Base-by-base conservation (phyloP, 2,113 vertebrate genomes). In the Thermophis baileyi region DNA sequence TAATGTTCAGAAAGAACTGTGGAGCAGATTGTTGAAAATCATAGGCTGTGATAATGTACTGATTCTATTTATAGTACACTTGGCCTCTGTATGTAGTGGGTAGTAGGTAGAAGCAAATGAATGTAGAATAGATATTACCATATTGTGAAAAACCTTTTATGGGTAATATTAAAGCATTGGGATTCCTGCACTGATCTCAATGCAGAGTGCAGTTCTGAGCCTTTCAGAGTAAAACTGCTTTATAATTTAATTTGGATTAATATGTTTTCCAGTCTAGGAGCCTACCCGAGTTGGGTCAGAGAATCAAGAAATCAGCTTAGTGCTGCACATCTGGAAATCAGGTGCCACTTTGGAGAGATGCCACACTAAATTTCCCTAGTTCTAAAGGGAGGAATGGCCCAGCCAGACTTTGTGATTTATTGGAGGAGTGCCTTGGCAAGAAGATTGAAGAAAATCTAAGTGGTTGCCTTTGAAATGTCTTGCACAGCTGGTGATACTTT, bases 31-130 rank as follows among this genome's bases (percentile, higher is more conserved):
- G 25, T 54, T 85, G 51, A 20, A 90, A 92, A 93, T 63, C 93
- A 57, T 2, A 60, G 24, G 49, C 55, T 50, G 85, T 85, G 4
- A 1, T 44, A 46, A 11, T 47, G n/a, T 88, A 91, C 93, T 74
- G 0, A 46, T 94, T 94, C 94, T 95, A 74, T 92, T 94, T 89
- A 88, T 93, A 51, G 46, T 89, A 94, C 92, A 44, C 46, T 54
- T 89, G 87, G 90, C 92, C 49, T 49, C 95, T 93, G 20, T 35
- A 22, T 47, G 53, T 87, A 35, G 90, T 5, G 60, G n/a, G 47
- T 92, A 93, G 87, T 90, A 91, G 95, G 91, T 93, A 88, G 51
- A 85, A 92, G 93, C 90, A 81, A 93, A 91, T 91, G 92, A 69
- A 10, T 22, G 16, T 74, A 63, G 74, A 90, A 94, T 81, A 85